Percentiles rank a stretch among this genome's conserved stretches.
Evolutionary conservation across 2,797 vertebrate species (phyloP).

Genomic region (Hirundo rustica): DNA sequence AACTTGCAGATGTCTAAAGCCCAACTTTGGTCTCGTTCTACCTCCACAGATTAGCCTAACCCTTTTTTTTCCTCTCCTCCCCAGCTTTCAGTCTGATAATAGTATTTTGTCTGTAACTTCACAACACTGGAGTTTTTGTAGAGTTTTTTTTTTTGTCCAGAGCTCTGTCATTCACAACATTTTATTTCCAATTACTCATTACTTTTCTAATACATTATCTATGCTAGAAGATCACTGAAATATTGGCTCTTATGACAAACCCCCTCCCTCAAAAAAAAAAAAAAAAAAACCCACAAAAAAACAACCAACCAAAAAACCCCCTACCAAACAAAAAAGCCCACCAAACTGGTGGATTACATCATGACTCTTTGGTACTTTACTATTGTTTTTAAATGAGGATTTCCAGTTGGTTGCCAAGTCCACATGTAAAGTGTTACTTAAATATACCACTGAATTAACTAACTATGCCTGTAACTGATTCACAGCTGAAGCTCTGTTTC

Average conservation of each 20-base stretch:
- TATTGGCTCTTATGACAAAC: neutral
- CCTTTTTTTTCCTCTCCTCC: neutral
- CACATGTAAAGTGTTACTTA: slow-evolving; percentile 39
- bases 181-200: neutral
- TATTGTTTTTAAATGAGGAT: slow-evolving; percentile 16
- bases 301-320: too few relatives aligned
- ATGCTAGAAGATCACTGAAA: neutral
- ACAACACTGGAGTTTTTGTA: neutral
- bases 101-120: neutral
- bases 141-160: neutral
- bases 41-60: neutral
- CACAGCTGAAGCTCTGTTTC: neutral
- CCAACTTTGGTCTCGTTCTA: neutral
- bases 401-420: neutral
- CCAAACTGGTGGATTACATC: neutral
- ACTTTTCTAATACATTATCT: neutral
- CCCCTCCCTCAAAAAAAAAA: neutral
- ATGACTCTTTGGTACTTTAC: neutral
- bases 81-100: neutral
- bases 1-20: neutral
- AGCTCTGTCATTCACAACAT: neutral
- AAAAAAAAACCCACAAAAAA: neutral
- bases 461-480: neutral
- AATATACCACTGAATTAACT: slow-evolving; percentile 5
- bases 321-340: neutral